phyloP scores from a whole-genome alignment of 1,140 invertebrate species.

The Agrypnia vestita region DNA sequence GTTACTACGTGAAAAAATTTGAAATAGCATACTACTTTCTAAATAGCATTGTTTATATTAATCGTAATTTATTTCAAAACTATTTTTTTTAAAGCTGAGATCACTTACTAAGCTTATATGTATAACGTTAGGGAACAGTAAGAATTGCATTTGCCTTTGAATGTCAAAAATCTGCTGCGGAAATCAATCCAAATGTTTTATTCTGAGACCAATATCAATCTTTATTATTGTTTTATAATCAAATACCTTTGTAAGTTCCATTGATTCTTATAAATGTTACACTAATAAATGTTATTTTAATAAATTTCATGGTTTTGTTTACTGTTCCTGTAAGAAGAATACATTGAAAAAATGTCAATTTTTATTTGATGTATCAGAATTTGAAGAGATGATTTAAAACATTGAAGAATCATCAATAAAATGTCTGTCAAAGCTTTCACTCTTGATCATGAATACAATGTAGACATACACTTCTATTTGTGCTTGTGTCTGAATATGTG shows the following conservation, averaged over 20 bases:
- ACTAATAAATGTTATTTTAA: slow-evolving; percentile 1
- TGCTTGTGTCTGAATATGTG: no score
- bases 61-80: neutral
- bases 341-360: no score
- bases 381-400: no score
- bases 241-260: neutral
- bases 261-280: neutral
- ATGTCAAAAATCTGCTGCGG: neutral
- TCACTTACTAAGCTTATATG: neutral
- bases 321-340: no score
- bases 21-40: neutral
- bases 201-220: neutral
- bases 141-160: neutral
- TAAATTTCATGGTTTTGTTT: neutral
- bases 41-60: neutral
- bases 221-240: neutral
- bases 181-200: neutral
- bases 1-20: neutral
- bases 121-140: neutral
- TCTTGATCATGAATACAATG: no score
- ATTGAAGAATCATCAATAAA: no score
- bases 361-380: no score
- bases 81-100: neutral
- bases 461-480: no score
- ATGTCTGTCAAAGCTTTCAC: no score